These are phyloP conservation scores for Teleopsis dalmanni DNA, from an alignment of 1,140 invertebrate species.

Conservation along the genomic window DNA sequence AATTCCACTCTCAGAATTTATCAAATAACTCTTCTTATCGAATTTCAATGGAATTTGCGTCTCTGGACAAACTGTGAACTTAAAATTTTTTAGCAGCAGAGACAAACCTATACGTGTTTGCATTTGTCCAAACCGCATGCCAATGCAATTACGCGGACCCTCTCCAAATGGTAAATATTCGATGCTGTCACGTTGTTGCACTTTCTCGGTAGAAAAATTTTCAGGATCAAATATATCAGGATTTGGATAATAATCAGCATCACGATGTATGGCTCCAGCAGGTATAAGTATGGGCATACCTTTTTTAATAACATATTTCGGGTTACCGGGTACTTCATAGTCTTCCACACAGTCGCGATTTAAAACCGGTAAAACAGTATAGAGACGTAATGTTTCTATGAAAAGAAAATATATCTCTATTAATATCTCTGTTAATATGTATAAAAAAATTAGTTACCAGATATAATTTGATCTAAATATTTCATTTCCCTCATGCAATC, in stretches of 20 bases:
- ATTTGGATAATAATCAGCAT: conserved; percentile 48
- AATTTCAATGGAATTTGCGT: conserved; percentile 14
- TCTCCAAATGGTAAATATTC: conserved; percentile 51
- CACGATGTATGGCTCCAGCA: conserved; percentile 50
- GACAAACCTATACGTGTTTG: conserved; percentile 40
- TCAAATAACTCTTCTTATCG: conserved; percentile 2
- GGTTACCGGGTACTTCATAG: conserved; percentile 41
- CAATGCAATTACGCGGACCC: conserved; percentile 48
- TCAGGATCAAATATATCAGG: conserved; percentile 53
- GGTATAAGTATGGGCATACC: conserved; percentile 48
- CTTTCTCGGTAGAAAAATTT: conserved; percentile 45
- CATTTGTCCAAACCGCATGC: conserved; percentile 41
- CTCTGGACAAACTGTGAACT: conserved; percentile 18
- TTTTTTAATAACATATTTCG: conserved; percentile 34
- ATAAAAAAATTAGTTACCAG: conserved; percentile 27
- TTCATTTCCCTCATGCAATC: conserved; percentile 34
- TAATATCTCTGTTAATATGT: not conserved
- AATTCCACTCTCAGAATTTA: conserved; percentile 6
- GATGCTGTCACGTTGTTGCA: conserved; percentile 37
- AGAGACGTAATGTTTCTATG: conserved; percentile 31
- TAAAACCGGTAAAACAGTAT: conserved; percentile 45
- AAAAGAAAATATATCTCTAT: not conserved
- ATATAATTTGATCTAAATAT: conserved; percentile 35
- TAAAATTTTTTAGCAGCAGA: conserved; percentile 31
- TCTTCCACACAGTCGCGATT: conserved; percentile 41